phyloP scores from a whole-genome alignment of 2,888 invertebrate genomes.

The Clostera curtula region DNA sequence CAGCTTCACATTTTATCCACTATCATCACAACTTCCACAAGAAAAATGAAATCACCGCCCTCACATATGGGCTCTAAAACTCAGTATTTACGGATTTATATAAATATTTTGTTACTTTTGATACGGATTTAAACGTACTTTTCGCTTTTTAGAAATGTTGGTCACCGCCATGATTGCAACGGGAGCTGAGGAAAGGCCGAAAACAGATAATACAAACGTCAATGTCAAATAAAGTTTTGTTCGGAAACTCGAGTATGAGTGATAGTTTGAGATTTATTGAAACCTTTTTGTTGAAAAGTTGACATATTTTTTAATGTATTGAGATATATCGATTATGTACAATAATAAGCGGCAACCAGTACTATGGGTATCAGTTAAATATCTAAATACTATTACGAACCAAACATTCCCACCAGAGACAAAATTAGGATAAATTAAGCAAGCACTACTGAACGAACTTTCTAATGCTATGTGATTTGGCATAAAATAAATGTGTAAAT shows the following conservation, averaged over 20 bases:
- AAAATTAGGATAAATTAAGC: too few relatives aligned
- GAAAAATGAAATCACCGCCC: slow-evolving; percentile 17
- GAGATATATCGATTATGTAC: too few relatives aligned
- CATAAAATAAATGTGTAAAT: too few relatives aligned
- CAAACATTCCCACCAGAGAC: too few relatives aligned
- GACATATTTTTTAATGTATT: too few relatives aligned
- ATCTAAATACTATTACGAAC: too few relatives aligned
- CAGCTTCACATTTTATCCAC: slow-evolving; percentile 42
- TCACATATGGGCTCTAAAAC: too few relatives aligned
- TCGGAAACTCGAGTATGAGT: slow-evolving; percentile 10
- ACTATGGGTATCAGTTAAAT: too few relatives aligned
- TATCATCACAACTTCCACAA: slow-evolving; percentile 53
- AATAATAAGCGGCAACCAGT: too few relatives aligned
- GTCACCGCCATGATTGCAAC: slow-evolving; percentile 69
- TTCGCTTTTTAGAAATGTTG: slow-evolving; percentile 73
- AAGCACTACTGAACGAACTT: too few relatives aligned
- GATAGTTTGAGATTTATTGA: neutral
- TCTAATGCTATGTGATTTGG: too few relatives aligned
- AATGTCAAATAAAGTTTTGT: slow-evolving; percentile 34
- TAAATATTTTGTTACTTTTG: slow-evolving; percentile 35
- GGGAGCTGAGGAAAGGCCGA: slow-evolving; percentile 50
- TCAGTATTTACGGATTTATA: slow-evolving; percentile 11
- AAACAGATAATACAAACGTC: slow-evolving; percentile 39
- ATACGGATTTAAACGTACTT: slow-evolving; percentile 53
- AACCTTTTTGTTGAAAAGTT: too few relatives aligned